Percentiles rank a stretch among this genome's conserved stretches.
These are phyloP conservation scores for Papilio protenor DNA, from an alignment of 2,888 invertebrate genomes.

Conservation along the genomic window DNA sequence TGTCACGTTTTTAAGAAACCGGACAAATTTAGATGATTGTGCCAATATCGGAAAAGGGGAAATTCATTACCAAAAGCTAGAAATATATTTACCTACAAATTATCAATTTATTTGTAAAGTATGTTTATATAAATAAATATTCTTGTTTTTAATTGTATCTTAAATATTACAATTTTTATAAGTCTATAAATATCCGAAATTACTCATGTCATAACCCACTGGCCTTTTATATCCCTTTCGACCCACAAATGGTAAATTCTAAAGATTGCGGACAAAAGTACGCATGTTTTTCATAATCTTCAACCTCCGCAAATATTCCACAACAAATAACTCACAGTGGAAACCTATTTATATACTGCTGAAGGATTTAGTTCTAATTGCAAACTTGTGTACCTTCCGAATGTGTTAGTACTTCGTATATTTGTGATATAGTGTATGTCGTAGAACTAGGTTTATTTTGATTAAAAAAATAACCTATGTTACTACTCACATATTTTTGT, in stretches of 20 bases:
- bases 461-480: neutral
- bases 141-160: neutral
- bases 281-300: conserved; percentile 3
- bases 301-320: neutral
- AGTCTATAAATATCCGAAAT: neutral
- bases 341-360: neutral
- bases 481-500: neutral
- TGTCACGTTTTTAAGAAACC: neutral
- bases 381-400: neutral
- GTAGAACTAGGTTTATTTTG: no score
- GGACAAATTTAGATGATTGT: neutral
- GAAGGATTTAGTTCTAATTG: conserved; percentile 10
- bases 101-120: neutral
- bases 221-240: neutral
- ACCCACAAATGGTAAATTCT: neutral
- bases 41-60: neutral
- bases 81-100: neutral
- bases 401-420: neutral
- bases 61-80: neutral
- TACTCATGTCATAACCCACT: neutral
- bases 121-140: neutral
- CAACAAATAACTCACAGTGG: neutral
- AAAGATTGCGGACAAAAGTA: conserved; percentile 4
- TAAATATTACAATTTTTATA: neutral
- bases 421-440: neutral